Evolutionary conservation across 2,113 vertebrate species (phyloP).

Genomic region (Triplophysa dalaica): DNA sequence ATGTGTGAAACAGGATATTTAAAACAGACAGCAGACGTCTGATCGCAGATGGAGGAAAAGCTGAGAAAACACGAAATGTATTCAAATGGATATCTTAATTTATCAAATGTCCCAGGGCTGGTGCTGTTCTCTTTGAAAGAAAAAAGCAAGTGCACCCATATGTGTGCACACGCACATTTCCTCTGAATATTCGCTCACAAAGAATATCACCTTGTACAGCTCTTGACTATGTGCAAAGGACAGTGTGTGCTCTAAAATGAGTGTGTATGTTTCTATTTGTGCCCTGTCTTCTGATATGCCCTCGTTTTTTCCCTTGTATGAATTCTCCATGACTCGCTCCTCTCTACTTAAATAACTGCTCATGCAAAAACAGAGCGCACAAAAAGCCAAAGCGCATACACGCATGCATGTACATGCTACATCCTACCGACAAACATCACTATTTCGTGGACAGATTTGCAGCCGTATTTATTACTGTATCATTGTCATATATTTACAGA

Average conservation of each 20-base stretch:
- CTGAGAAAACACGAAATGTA: background rate
- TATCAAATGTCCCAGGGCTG: conserved; percentile 43
- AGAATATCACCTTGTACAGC: conserved; percentile 28
- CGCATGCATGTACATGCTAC: background rate
- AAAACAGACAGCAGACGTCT: background rate
- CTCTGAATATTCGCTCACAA: background rate
- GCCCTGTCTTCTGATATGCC: conserved; percentile 10
- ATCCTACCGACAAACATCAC: background rate
- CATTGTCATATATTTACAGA: conserved; percentile 28
- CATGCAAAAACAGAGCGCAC: conserved; percentile 51
- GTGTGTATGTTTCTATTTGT: conserved; percentile 20
- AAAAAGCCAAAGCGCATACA: conserved; percentile 40
- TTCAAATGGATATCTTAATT: conserved; percentile 47
- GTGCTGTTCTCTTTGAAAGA: conserved; percentile 36
- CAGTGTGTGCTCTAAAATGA: conserved; percentile 7
- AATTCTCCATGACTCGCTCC: conserved; percentile 53
- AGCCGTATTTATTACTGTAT: conserved; percentile 16
- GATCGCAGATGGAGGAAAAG: background rate
- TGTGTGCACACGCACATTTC: background rate
- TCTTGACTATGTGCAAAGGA: conserved; percentile 13
- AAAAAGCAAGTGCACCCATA: background rate
- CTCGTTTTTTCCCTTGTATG: conserved; percentile 35
- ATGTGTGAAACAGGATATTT: conserved; percentile 28
- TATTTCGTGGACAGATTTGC: conserved; percentile 20
- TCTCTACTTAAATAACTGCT: conserved; percentile 46